Conservation (phyloP, 2,888 invertebrate species). For the Cheilosia soror region DNA sequence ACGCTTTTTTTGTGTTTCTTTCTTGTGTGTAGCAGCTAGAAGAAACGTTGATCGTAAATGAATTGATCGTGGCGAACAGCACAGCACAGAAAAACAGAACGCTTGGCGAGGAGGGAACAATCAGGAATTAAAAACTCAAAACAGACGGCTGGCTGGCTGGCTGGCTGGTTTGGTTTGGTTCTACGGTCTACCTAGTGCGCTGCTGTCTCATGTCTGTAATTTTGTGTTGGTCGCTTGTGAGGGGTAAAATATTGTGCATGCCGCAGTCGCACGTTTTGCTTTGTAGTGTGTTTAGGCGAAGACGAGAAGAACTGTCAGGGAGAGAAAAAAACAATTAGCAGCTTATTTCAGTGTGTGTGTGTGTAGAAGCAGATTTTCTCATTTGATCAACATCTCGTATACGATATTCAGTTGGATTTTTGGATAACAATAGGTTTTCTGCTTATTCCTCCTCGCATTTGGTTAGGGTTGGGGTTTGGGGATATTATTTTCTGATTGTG, state of each 20-base stretch:
- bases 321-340: neutral
- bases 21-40: conserved; percentile 14
- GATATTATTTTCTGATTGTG: conserved; percentile 3
- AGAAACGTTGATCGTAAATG: conserved; percentile 63
- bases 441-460: neutral
- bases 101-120: neutral
- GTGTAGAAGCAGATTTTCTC: neutral
- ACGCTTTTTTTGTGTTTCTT: conserved; percentile 2
- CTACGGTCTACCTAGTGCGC: neutral
- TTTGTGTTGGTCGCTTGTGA: neutral
- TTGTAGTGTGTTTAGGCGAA: neutral
- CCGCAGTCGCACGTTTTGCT: conserved; percentile 21
- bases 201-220: neutral
- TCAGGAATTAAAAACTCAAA: conserved; percentile 7
- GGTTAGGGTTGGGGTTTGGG: too few relatives aligned
- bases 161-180: too few relatives aligned
- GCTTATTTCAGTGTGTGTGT: neutral
- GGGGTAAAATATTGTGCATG: conserved; percentile 10
- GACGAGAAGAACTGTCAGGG: conserved; percentile 25
- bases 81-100: neutral
- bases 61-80: neutral
- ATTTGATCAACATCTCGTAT: conserved; percentile 20
- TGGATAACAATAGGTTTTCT: conserved; percentile 51
- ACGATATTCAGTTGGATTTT: conserved; percentile 21
- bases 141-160: conserved; percentile 1